phyloP scores from a whole-genome alignment of 2,888 invertebrate species.

The Heliconius sara region DNA sequence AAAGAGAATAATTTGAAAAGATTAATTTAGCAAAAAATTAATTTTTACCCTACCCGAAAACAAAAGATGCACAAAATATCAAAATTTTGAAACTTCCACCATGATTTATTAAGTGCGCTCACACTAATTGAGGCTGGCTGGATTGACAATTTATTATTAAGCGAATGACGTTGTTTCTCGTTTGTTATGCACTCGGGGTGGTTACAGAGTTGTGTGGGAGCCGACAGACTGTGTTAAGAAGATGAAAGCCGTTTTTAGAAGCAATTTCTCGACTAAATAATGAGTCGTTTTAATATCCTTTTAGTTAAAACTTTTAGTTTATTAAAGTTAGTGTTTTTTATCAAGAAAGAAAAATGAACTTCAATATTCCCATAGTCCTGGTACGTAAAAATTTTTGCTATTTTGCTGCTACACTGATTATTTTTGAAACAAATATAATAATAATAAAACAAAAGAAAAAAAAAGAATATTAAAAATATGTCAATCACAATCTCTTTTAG shows the following conservation, averaged over 20 bases:
- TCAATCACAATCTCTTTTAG: neutral
- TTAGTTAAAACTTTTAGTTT: too few relatives aligned
- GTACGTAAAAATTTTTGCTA: neutral
- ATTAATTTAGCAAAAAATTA: too few relatives aligned
- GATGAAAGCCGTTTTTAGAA: slow-evolving; percentile 75
- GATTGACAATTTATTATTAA: slow-evolving; percentile 46
- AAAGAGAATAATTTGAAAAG: too few relatives aligned
- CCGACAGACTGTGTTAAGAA: slow-evolving; percentile 67
- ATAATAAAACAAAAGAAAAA: neutral
- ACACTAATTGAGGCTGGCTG: slow-evolving; percentile 41
- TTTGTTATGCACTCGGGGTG: slow-evolving; percentile 39
- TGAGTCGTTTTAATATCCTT: neutral
- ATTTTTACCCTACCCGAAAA: neutral
- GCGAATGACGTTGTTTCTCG: slow-evolving; percentile 32
- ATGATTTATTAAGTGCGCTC: slow-evolving; percentile 43
- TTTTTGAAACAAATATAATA: too few relatives aligned
- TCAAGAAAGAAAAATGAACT: too few relatives aligned
- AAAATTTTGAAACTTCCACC: slow-evolving; percentile 40
- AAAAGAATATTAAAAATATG: neutral
- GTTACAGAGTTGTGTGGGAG: slow-evolving; percentile 60
- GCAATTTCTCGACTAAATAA: slow-evolving; percentile 61
- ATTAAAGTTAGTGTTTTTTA: too few relatives aligned
- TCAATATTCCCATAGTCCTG: too few relatives aligned
- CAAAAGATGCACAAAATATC: slow-evolving; percentile 5
- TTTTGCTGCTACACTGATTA: too few relatives aligned